These are phyloP conservation scores for Adelphocoris suturalis DNA, from an alignment of 2,888 invertebrate species.

Conservation along the genomic window DNA sequence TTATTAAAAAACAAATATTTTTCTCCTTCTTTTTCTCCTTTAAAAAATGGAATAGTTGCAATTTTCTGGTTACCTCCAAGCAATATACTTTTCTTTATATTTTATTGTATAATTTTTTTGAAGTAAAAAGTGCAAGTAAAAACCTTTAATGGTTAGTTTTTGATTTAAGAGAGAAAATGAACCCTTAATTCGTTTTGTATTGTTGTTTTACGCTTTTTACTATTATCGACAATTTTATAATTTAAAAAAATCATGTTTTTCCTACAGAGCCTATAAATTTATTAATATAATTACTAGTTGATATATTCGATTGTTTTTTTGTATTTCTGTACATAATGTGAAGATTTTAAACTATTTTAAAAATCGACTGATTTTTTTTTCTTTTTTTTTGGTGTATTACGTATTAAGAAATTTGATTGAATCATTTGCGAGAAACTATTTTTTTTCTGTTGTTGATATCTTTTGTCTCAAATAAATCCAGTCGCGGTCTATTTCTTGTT, in stretches of 20 bases:
- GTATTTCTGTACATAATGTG: background rate
- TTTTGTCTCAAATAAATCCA: background rate
- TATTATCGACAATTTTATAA: conserved; percentile 26
- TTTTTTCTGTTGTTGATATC: background rate
- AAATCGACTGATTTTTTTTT: conserved; percentile 6
- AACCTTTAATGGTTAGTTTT: background rate
- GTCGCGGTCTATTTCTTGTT: background rate
- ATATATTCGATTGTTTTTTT: conserved; percentile 1
- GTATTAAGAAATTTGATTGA: background rate
- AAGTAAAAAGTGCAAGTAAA: conserved; percentile 19
- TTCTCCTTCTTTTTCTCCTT: conserved; percentile 15
- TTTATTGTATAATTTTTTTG: conserved; percentile 21
- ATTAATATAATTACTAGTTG: background rate
- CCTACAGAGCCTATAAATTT: conserved; percentile 33
- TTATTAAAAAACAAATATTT: background rate
- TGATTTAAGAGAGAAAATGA: background rate
- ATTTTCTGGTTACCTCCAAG: conserved; percentile 53
- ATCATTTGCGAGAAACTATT: conserved; percentile 11
- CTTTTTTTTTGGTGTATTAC: background rate
- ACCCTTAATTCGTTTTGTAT: conserved; percentile 12
- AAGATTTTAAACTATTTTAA: background rate
- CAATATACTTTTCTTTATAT: conserved; percentile 45
- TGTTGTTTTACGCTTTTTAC: conserved; percentile 39
- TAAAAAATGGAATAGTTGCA: conserved; percentile 47
- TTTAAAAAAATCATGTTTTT: conserved; percentile 23